phyloP scores from a whole-genome alignment of 2,797 vertebrate genomes.

The Neopelma chrysocephalum region DNA sequence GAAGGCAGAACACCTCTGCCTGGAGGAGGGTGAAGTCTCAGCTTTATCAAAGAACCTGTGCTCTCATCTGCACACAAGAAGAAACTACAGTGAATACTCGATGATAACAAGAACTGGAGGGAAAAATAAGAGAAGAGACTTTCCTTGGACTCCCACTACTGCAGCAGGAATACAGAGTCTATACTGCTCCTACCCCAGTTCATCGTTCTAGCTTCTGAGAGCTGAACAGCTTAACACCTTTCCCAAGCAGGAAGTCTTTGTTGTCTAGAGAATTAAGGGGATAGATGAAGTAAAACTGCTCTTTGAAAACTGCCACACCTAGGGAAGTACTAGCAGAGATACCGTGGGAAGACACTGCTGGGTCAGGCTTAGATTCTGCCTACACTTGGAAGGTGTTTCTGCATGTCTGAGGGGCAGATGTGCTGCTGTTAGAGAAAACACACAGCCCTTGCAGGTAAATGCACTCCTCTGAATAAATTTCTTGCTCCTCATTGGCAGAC shows the following conservation, averaged over 20 bases:
- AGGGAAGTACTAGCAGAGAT: neutral
- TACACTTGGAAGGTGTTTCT: neutral
- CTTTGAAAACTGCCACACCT: neutral
- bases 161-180: neutral
- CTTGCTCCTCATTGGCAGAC: neutral
- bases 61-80: neutral
- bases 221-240: neutral
- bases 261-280: neutral
- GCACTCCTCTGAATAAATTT: neutral
- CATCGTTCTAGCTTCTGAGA: neutral
- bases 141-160: neutral
- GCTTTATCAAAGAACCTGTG: neutral
- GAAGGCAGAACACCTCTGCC: neutral
- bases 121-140: neutral
- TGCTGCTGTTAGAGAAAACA: neutral
- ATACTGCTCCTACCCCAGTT: neutral
- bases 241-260: neutral
- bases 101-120: neutral
- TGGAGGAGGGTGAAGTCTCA: neutral
- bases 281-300: neutral
- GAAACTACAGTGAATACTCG: neutral
- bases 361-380: neutral
- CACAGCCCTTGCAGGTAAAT: neutral
- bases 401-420: neutral
- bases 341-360: accelerated